phyloP scores from a whole-genome alignment of 1,140 invertebrate genomes.

The Laodelphax striatellus region DNA sequence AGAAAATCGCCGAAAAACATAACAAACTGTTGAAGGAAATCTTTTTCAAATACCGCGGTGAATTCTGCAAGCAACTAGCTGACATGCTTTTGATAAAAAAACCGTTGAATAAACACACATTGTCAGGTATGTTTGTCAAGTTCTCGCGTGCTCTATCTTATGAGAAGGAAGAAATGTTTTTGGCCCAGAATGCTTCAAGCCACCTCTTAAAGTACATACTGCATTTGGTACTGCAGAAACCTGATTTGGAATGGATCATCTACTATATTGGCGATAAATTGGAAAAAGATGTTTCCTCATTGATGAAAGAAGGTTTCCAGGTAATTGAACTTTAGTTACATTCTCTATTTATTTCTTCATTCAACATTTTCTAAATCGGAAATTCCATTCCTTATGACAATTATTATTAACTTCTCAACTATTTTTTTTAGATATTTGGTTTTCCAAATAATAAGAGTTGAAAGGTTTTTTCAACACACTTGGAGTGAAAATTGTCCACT shows the following conservation, averaged over 20 bases:
- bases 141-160: slow-evolving; percentile 5
- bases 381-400: too few relatives aligned
- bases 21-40: slow-evolving; percentile 17
- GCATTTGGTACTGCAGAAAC: slow-evolving; percentile 1
- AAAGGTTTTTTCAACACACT: too few relatives aligned
- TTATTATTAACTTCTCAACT: too few relatives aligned
- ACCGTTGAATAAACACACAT: slow-evolving; percentile 7
- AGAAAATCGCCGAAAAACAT: slow-evolving; percentile 20
- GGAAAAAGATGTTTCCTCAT: slow-evolving; percentile 4
- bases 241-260: slow-evolving; percentile 5
- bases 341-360: background rate
- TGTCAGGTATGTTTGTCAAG: slow-evolving; percentile 5
- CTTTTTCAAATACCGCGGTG: slow-evolving; percentile 20
- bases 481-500: too few relatives aligned
- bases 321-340: background rate
- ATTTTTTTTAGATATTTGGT: too few relatives aligned
- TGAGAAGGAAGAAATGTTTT: background rate
- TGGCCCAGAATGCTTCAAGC: background rate
- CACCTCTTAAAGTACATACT: slow-evolving; percentile 12
- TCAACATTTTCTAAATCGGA: too few relatives aligned
- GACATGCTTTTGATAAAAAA: background rate
- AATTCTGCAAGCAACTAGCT: slow-evolving; percentile 16
- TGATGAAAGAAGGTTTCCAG: slow-evolving; percentile 15
- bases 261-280: slow-evolving; percentile 5
- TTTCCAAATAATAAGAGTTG: too few relatives aligned